These are phyloP conservation scores for Scaptomyza reducta DNA, from an alignment of 2,888 invertebrate genomes.

Conservation along the genomic window DNA sequence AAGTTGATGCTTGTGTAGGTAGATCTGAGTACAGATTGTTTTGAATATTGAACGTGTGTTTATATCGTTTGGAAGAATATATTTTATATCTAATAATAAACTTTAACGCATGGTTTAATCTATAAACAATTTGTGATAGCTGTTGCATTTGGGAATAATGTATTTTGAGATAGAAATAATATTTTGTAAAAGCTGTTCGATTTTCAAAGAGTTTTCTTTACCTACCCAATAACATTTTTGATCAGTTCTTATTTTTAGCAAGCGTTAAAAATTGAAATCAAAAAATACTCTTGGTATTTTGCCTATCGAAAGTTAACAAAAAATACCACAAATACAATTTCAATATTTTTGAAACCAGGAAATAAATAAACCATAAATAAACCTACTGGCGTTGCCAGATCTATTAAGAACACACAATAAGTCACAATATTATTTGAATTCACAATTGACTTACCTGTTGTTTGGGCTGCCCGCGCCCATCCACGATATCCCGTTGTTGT, in stretches of 20 bases:
- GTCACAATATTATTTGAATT: too few species aligned
- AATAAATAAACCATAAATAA: too few species aligned
- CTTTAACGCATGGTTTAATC: neutral
- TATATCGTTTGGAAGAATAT: neutral
- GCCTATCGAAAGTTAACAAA: neutral
- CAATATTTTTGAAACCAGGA: neutral
- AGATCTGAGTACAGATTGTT: neutral
- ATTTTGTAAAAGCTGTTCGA: neutral
- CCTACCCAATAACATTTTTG: neutral
- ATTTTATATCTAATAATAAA: neutral
- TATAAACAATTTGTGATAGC: neutral
- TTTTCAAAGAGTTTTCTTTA: too few species aligned
- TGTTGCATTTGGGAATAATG: neutral
- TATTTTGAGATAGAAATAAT: neutral
- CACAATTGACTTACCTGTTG: conserved; percentile 56
- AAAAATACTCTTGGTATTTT: neutral
- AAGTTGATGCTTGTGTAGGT: neutral
- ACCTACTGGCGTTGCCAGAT: neutral
- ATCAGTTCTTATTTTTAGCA: too few species aligned
- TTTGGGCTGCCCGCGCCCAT: conserved; percentile 54
- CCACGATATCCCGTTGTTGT: conserved; percentile 57
- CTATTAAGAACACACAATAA: neutral
- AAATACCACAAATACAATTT: neutral
- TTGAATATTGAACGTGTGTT: neutral
- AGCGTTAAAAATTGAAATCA: too few species aligned